Percentiles rank a stretch among this genome's conserved stretches.
Conservation (phyloP, 2,888 invertebrate species). For the Caenorhabditis becei region DNA sequence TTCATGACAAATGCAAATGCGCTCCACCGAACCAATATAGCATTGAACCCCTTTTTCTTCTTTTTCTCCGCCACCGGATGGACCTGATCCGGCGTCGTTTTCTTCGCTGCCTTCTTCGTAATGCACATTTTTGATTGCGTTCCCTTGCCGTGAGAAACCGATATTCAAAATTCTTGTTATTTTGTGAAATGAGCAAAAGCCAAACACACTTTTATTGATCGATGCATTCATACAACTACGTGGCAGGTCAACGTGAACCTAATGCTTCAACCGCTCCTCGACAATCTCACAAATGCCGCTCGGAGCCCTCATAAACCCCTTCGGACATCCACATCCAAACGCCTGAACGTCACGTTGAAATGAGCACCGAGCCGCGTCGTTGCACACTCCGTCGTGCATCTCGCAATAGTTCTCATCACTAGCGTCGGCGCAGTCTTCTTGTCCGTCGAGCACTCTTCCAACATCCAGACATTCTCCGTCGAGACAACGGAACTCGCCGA, state of each 20-base stretch:
- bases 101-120: conserved; percentile 36
- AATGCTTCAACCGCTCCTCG: conserved; percentile 23
- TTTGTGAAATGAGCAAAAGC: background rate
- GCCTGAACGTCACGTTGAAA: conserved; percentile 69
- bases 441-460: conserved; percentile 68
- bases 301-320: conserved; percentile 45
- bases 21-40: no score
- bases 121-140: conserved; percentile 28
- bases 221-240: background rate
- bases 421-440: conserved; percentile 72
- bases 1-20: no score
- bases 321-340: conserved; percentile 70
- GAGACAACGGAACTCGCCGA: conserved; percentile 69
- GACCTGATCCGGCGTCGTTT: background rate
- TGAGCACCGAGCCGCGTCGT: conserved; percentile 64
- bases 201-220: background rate
- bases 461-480: conserved; percentile 70
- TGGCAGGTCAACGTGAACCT: background rate
- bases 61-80: background rate
- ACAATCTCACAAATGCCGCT: conserved; percentile 59
- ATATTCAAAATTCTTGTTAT: background rate
- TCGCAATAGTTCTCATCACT: conserved; percentile 67
- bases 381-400: conserved; percentile 56
- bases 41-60: conserved; percentile 1
- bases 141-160: background rate